Evolutionary conservation across 2,113 vertebrate genomes (phyloP).

Genomic region (Steatornis caripensis): DNA sequence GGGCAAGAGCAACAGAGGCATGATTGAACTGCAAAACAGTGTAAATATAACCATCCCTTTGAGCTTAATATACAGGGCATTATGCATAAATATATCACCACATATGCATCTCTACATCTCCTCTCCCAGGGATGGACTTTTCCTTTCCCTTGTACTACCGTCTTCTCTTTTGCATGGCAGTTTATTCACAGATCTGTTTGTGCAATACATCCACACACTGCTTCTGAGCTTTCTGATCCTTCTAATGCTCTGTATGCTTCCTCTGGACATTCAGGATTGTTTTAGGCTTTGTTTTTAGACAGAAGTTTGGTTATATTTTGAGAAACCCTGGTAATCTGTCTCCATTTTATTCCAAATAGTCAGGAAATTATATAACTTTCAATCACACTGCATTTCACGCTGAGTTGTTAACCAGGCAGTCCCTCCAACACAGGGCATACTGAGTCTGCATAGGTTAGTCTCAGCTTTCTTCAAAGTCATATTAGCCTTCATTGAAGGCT

Average conservation of each 20-base stretch:
- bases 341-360: neutral
- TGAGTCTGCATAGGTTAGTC: fast-evolving
- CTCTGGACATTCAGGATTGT: neutral
- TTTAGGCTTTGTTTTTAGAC: neutral
- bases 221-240: neutral
- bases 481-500: fast-evolving
- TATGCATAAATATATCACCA: neutral
- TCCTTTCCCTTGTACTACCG: neutral
- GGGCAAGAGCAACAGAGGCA: neutral
- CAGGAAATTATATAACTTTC: neutral
- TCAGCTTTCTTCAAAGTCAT: neutral
- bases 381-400: neutral
- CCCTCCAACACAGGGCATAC: too few species aligned
- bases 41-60: neutral
- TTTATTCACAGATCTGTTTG: neutral
- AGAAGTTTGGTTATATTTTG: neutral
- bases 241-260: neutral
- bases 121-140: neutral
- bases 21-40: neutral
- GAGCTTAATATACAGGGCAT: neutral
- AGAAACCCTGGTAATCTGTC: neutral
- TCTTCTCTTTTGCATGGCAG: neutral
- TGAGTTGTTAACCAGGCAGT: neutral
- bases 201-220: neutral
- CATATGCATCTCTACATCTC: neutral